These are phyloP conservation scores for Xanthostigma xanthostigma DNA, from an alignment of 2,888 invertebrate genomes.

Conservation along the genomic window DNA sequence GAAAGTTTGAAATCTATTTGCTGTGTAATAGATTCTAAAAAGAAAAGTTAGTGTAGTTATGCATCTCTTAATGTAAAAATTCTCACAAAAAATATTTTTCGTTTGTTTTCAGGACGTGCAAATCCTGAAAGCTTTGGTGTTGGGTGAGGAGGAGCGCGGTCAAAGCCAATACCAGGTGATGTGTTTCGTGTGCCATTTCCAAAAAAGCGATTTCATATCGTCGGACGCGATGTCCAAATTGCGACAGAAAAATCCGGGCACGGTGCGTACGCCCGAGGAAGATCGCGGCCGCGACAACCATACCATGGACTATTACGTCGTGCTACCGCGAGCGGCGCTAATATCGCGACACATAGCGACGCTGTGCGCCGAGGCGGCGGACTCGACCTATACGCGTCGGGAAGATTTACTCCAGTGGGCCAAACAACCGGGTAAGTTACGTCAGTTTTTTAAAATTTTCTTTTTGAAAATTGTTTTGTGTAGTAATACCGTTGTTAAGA, in stretches of 20 bases:
- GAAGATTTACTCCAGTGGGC: constrained; percentile 70
- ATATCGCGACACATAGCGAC: constrained; percentile 60
- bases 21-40: too few relatives aligned
- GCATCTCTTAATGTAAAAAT: too few relatives aligned
- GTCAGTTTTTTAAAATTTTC: background rate
- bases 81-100: background rate
- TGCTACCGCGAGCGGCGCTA: constrained; percentile 47
- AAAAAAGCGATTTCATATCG: constrained; percentile 86
- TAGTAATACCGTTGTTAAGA: too few relatives aligned
- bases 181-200: constrained; percentile 82
- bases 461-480: background rate
- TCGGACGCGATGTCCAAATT: constrained; percentile 94
- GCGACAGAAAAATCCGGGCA: constrained; percentile 50
- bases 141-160: constrained; percentile 86
- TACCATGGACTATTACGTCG: constrained; percentile 70
- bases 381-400: constrained; percentile 61
- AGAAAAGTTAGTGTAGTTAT: too few relatives aligned
- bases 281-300: constrained; percentile 72
- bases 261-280: constrained; percentile 75
- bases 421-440: constrained; percentile 49
- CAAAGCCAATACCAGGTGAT: constrained; percentile 78
- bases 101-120: constrained; percentile 65
- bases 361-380: constrained; percentile 63
- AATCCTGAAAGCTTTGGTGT: constrained; percentile 72
- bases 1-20: too few relatives aligned